A percentile compares a stretch with the other conserved stretches of the same genome.
Conservation (phyloP, 2,888 invertebrate species). For the Hoplodrina blanda region DNA sequence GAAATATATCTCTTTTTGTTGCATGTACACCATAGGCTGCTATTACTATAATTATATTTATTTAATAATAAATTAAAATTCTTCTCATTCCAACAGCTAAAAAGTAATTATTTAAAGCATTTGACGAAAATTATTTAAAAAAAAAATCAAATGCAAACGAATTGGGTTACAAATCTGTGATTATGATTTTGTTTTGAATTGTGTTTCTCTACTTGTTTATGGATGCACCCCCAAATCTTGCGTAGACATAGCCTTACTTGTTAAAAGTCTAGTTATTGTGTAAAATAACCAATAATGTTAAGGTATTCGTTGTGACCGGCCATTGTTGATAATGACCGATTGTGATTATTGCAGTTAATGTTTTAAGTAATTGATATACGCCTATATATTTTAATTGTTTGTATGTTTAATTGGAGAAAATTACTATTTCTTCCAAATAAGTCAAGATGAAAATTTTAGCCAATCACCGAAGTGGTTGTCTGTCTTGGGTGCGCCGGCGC, state of each 20-base stretch:
- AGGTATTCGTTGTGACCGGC: background rate
- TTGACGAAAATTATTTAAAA: conserved; percentile 39
- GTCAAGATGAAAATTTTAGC: too few relatives aligned
- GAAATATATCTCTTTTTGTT: too few relatives aligned
- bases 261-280: conserved; percentile 18
- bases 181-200: conserved; percentile 51
- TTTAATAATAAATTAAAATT: background rate
- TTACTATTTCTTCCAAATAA: background rate
- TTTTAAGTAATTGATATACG: background rate
- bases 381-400: background rate
- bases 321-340: conserved; percentile 4
- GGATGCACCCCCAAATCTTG: conserved; percentile 23
- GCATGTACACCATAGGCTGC: background rate
- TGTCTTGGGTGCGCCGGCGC: too few relatives aligned
- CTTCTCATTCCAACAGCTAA: conserved; percentile 17
- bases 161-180: conserved; percentile 67
- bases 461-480: too few relatives aligned
- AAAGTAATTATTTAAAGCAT: conserved; percentile 35
- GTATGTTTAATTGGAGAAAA: background rate
- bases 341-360: conserved; percentile 2
- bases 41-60: background rate
- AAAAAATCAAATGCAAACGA: conserved; percentile 46
- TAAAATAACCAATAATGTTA: conserved; percentile 6
- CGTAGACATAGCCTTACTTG: conserved; percentile 43
- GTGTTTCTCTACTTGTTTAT: conserved; percentile 48